Conservation (phyloP, 2,797 vertebrate species). For the Eurystomus glaucurus region DNA sequence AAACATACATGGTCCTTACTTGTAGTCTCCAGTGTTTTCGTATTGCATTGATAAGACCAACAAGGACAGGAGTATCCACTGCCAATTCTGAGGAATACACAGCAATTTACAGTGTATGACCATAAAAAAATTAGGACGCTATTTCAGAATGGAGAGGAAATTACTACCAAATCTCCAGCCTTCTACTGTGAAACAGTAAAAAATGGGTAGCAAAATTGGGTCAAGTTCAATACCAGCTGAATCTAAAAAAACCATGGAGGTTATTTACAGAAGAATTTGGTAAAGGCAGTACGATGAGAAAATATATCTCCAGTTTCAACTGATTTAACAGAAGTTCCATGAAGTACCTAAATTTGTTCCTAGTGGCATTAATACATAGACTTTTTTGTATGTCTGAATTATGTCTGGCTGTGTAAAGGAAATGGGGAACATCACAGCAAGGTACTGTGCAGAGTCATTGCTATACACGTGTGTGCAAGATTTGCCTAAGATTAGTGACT, state of each 20-base stretch:
- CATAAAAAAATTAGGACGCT: not conserved
- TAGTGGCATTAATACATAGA: not conserved
- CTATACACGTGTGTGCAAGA: accelerated
- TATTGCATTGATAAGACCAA: not conserved
- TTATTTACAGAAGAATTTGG: not conserved
- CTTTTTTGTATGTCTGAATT: not conserved
- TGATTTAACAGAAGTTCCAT: not conserved
- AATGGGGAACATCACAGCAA: not conserved
- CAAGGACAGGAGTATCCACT: not conserved
- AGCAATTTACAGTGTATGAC: not conserved
- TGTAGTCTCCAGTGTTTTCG: not conserved
- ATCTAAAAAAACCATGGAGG: not conserved
- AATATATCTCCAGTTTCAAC: not conserved
- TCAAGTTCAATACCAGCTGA: not conserved
- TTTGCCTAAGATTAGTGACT: not conserved
- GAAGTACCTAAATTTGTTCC: not conserved
- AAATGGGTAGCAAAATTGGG: not conserved
- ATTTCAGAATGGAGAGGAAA: not conserved
- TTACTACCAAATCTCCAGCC: not conserved
- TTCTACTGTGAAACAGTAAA: not conserved
- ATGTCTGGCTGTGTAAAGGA: not conserved
- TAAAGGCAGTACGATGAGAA: not conserved
- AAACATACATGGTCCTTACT: not conserved
- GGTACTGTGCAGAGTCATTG: accelerated
- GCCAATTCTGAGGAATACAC: not conserved